These are phyloP conservation scores for Crocallis elinguaria DNA, from an alignment of 2,888 invertebrate genomes.

Conservation along the genomic window DNA sequence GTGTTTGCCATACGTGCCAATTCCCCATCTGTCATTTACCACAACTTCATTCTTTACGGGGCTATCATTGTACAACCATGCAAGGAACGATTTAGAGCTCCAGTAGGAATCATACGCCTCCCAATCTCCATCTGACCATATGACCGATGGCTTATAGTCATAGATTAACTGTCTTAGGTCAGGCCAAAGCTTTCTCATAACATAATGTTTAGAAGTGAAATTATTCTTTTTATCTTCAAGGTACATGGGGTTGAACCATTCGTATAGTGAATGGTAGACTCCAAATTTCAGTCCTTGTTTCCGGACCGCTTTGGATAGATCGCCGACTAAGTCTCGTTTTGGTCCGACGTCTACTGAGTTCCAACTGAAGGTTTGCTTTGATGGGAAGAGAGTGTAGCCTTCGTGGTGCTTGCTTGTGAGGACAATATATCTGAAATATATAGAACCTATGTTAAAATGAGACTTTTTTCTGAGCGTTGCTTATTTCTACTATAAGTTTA, in stretches of 20 bases:
- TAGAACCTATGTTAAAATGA: background rate
- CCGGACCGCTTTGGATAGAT: slow-evolving; percentile 88
- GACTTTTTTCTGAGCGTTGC: too few species aligned
- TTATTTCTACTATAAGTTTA: too few species aligned
- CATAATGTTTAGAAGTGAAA: slow-evolving; percentile 87
- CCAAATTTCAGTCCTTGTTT: slow-evolving; percentile 89
- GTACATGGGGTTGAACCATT: slow-evolving; percentile 95
- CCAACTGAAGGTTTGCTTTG: slow-evolving; percentile 92
- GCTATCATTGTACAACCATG: slow-evolving; percentile 97
- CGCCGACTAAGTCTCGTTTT: slow-evolving; percentile 90
- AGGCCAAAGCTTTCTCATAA: slow-evolving; percentile 88
- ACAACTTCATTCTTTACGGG: slow-evolving; percentile 95
- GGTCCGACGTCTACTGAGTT: slow-evolving; percentile 92
- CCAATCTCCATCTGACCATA: slow-evolving; percentile 99
- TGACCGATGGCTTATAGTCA: slow-evolving; percentile 89
- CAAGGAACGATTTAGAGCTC: slow-evolving; percentile 92
- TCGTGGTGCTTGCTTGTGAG: slow-evolving; percentile 96
- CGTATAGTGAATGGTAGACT: slow-evolving; percentile 93
- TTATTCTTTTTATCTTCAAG: slow-evolving; percentile 87
- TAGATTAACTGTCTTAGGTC: slow-evolving; percentile 92
- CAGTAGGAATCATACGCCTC: slow-evolving; percentile 93
- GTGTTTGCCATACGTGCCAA: slow-evolving; percentile 90
- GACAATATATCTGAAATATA: slow-evolving; percentile 81
- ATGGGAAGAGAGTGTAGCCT: slow-evolving; percentile 93
- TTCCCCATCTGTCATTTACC: slow-evolving; percentile 98